Evolutionary conservation across 1,140 invertebrate species (phyloP).

Genomic region (Diprion similis): DNA sequence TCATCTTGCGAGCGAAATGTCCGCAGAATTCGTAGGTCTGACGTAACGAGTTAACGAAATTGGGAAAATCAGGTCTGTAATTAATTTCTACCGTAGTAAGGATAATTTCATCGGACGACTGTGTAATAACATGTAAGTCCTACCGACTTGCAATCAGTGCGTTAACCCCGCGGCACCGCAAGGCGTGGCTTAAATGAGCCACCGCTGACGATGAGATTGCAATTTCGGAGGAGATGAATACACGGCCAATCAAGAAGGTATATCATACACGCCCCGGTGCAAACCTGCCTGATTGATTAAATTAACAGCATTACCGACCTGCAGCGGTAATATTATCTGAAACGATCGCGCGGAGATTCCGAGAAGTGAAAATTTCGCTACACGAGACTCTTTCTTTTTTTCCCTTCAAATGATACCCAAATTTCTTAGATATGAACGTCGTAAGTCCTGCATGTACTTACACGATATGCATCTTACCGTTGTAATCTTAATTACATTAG

Average conservation of each 20-base stretch:
- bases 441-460: no score
- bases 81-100: neutral
- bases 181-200: neutral
- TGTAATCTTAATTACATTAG: no score
- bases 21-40: no score
- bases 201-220: conserved; percentile 1
- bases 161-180: neutral
- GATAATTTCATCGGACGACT: neutral
- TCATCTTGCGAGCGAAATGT: no score
- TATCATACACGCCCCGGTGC: neutral
- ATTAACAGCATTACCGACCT: neutral
- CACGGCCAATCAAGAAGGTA: neutral
- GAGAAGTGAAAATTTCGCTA: no score
- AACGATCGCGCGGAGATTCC: no score
- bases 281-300: neutral
- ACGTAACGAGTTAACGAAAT: no score
- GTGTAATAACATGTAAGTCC: neutral
- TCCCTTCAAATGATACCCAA: no score
- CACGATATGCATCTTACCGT: no score
- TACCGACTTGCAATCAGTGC: neutral
- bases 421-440: no score
- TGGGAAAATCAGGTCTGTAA: neutral
- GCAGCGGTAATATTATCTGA: no score
- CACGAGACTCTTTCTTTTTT: no score
- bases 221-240: neutral